phyloP scores from a whole-genome alignment of 2,888 invertebrate species.

The Polymixis flavicincta region DNA sequence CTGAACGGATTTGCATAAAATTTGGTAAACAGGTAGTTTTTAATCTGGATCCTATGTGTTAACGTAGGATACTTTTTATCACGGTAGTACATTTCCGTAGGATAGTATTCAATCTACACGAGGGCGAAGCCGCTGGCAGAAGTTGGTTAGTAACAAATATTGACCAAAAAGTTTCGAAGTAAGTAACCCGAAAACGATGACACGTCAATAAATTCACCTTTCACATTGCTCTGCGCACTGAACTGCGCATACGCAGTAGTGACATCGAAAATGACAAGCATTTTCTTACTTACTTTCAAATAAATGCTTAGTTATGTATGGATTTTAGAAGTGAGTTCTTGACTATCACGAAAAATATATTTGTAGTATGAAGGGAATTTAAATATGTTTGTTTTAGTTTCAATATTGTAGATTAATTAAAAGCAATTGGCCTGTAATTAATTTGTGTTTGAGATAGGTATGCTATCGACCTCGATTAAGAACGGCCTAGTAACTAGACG shows the following conservation, averaged over 20 bases:
- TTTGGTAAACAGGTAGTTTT: too few relatives aligned
- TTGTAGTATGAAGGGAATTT: not conserved
- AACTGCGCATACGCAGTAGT: conserved; percentile 22
- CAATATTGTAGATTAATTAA: conserved; percentile 6
- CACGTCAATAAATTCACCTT: conserved; percentile 29
- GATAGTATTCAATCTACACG: too few relatives aligned
- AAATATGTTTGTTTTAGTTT: too few relatives aligned
- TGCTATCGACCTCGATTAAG: conserved; percentile 1
- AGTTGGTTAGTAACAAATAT: too few relatives aligned
- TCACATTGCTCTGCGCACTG: conserved; percentile 41
- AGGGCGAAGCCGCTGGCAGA: too few relatives aligned
- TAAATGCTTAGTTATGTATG: conserved; percentile 18
- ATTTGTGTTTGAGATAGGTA: conserved; percentile 11
- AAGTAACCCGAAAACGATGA: conserved; percentile 14
- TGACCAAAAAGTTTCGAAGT: conserved; percentile 2
- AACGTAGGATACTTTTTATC: too few relatives aligned
- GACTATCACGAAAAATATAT: conserved; percentile 2
- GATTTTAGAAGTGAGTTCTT: not conserved
- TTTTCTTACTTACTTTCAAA: conserved; percentile 36
- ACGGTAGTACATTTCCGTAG: too few relatives aligned
- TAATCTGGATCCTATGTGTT: too few relatives aligned
- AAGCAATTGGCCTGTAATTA: conserved; percentile 25
- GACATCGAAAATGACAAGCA: conserved; percentile 36
- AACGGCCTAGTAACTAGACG: conserved; percentile 16
- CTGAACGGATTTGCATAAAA: too few relatives aligned